Conservation (phyloP, 2,113 vertebrate species). For the Chitala chitala region DNA sequence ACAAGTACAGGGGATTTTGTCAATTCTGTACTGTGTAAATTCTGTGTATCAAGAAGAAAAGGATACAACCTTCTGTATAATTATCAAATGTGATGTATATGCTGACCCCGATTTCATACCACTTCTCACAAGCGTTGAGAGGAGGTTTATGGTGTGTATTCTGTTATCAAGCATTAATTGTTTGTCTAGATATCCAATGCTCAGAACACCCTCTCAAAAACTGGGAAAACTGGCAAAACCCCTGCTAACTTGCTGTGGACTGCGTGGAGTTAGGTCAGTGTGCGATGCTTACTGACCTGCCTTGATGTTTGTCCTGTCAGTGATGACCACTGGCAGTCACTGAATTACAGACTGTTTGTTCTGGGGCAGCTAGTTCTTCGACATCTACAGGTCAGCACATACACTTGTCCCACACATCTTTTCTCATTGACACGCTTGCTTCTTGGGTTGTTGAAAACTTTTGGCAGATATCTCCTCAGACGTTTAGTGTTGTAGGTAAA, state of each 20-base stretch:
- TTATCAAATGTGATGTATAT: slow-evolving; percentile 46
- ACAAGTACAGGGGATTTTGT: neutral
- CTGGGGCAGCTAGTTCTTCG: too few relatives aligned
- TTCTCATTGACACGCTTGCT: too few relatives aligned
- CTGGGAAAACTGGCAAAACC: too few relatives aligned
- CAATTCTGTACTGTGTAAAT: neutral
- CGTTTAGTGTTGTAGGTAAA: too few relatives aligned
- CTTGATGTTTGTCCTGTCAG: neutral
- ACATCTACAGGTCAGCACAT: too few relatives aligned
- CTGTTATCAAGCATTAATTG: slow-evolving; percentile 22
- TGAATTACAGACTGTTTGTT: neutral
- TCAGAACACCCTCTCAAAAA: too few relatives aligned
- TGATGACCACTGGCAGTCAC: neutral
- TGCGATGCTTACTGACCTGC: neutral
- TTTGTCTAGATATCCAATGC: neutral
- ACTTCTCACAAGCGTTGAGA: slow-evolving; percentile 4
- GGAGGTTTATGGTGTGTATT: slow-evolving; percentile 10
- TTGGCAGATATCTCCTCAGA: too few relatives aligned
- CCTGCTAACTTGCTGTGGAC: too few relatives aligned
- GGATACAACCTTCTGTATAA: neutral
- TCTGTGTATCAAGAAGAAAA: neutral
- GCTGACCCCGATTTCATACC: slow-evolving; percentile 49
- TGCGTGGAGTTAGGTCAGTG: neutral
- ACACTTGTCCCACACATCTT: too few relatives aligned
- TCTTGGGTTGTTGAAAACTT: too few relatives aligned